These are phyloP conservation scores for Chaenogobius annularis DNA, from an alignment of 2,113 vertebrate species.

Conservation along the genomic window DNA sequence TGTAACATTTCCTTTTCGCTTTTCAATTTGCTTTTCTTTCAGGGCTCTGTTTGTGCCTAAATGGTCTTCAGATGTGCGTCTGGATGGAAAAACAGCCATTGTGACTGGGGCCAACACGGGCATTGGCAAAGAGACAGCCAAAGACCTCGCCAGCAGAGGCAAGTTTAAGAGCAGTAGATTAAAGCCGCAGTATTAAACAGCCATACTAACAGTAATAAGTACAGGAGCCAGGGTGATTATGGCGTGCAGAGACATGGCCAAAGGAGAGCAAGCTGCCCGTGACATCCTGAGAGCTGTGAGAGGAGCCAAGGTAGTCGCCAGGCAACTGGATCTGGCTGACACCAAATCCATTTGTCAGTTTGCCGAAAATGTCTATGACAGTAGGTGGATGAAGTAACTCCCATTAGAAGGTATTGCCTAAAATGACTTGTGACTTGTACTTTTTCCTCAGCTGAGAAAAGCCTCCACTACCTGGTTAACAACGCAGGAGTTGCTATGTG, in stretches of 20 bases:
- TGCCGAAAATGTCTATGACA: slow-evolving; percentile 73
- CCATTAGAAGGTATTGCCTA: not conserved
- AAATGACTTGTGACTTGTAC: not conserved
- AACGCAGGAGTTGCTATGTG: slow-evolving; percentile 74
- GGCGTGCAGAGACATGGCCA: slow-evolving; percentile 72
- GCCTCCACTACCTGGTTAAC: slow-evolving; percentile 74
- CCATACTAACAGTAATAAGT: not conserved
- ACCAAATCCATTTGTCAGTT: slow-evolving; percentile 77
- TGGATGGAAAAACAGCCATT: slow-evolving; percentile 77
- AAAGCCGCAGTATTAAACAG: not conserved
- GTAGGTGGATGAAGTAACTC: slow-evolving; percentile 45
- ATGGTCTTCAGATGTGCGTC: slow-evolving; percentile 66
- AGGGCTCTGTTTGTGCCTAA: slow-evolving; percentile 63
- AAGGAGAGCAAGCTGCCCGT: slow-evolving; percentile 65
- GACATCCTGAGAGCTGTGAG: slow-evolving; percentile 68
- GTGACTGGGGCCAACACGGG: slow-evolving; percentile 74
- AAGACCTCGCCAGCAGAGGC: slow-evolving; percentile 73
- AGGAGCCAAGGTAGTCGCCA: slow-evolving; percentile 62
- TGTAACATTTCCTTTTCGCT: not conserved
- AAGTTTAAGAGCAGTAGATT: slow-evolving; percentile 31
- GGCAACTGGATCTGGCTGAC: slow-evolving; percentile 74
- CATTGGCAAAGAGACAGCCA: slow-evolving; percentile 78
- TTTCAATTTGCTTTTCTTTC: not conserved
- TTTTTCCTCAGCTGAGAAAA: slow-evolving; percentile 68
- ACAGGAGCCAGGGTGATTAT: slow-evolving; percentile 73